Evolutionary conservation across 2,113 vertebrate species (phyloP).

Genomic region (Kobus ellipsiprymnus): DNA sequence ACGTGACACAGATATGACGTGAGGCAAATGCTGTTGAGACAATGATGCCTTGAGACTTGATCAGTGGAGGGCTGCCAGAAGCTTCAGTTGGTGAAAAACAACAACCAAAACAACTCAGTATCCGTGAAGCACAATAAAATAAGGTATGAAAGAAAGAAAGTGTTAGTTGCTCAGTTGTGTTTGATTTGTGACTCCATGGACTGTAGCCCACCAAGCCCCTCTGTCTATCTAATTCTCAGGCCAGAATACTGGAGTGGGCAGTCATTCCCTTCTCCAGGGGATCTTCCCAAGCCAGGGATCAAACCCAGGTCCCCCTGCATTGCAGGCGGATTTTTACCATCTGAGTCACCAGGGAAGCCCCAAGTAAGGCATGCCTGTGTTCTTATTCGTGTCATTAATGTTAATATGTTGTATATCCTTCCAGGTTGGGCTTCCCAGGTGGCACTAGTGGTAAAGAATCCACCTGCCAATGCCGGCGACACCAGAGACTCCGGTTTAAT

Average conservation of each 20-base stretch:
- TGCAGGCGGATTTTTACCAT: rapidly evolving
- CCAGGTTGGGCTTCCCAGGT: neutral
- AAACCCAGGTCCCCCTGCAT: neutral
- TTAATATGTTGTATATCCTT: neutral
- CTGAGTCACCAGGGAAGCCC: neutral
- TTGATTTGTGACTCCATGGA: neutral
- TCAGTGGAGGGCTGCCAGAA: neutral
- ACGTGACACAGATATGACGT: too few species aligned
- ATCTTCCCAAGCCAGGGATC: neutral
- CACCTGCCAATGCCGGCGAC: neutral
- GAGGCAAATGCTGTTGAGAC: neutral
- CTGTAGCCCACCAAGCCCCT: neutral
- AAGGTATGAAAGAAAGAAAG: neutral
- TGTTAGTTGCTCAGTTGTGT: neutral
- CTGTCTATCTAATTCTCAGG: neutral
- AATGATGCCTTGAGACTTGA: neutral
- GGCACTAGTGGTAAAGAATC: neutral
- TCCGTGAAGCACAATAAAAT: neutral
- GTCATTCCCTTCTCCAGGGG: neutral
- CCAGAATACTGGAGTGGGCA: neutral
- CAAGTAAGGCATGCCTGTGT: neutral
- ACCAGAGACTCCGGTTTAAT: neutral
- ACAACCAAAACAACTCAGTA: neutral
- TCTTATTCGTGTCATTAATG: neutral
- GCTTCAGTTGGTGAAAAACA: neutral